phyloP scores from a whole-genome alignment of 2,797 vertebrate genomes.

The Leptodactylus fallax region DNA sequence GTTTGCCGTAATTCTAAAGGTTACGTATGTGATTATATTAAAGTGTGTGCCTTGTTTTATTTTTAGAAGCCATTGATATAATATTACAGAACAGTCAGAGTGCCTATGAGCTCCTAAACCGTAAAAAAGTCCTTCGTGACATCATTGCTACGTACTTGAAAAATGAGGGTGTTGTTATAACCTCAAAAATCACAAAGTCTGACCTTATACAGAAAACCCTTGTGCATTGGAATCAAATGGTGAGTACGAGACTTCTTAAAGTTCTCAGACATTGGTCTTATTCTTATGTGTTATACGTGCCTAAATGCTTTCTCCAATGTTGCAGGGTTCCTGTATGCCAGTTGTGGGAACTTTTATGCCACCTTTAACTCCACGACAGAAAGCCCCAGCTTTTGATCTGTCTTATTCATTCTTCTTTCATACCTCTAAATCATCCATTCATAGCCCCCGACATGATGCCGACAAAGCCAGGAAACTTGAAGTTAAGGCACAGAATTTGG shows the following conservation, averaged over 20 bases:
- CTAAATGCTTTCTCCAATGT: not conserved
- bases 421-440: not conserved
- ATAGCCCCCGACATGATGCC: not conserved
- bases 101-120: conserved; percentile 86
- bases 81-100: conserved; percentile 85
- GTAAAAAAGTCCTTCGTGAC: conserved; percentile 87
- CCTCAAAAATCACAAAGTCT: conserved; percentile 84
- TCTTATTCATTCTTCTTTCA: not conserved
- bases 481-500: not conserved
- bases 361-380: not conserved
- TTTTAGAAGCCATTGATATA: conserved; percentile 83
- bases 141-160: conserved; percentile 88
- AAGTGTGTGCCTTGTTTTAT: conserved; percentile 14
- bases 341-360: not conserved
- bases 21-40: not conserved
- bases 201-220: conserved; percentile 80
- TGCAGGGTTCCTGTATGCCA: not conserved
- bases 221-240: conserved; percentile 78
- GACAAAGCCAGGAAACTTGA: not conserved
- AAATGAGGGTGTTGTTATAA: conserved; percentile 76
- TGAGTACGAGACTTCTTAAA: not conserved
- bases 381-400: not conserved
- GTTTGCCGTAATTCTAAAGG: too few relatives aligned
- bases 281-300: too few relatives aligned
- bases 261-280: too few relatives aligned